These are phyloP conservation scores for Orthonyx spaldingii DNA, from an alignment of 2,113 vertebrate genomes.

Conservation along the genomic window DNA sequence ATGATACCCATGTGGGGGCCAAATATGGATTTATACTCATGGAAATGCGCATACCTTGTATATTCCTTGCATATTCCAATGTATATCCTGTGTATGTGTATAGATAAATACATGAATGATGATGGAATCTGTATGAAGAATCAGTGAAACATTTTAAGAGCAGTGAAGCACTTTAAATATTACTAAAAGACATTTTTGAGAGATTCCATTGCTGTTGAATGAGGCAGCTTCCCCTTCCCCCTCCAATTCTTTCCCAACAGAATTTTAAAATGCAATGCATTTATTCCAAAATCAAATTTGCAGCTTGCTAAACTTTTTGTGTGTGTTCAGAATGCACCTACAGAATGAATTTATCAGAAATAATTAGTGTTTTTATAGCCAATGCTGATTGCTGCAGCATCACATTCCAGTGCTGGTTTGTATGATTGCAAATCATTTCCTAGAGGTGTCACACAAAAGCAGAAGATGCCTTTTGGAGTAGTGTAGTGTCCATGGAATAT, in stretches of 20 bases:
- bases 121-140: neutral
- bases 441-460: conserved; percentile 36
- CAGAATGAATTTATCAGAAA: conserved; percentile 41
- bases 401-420: neutral
- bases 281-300: neutral
- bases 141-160: neutral
- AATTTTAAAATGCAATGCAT: neutral
- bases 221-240: neutral
- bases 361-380: conserved; percentile 54
- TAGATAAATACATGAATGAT: neutral
- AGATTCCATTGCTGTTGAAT: neutral
- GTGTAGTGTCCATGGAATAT: neutral
- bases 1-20: fast-evolving
- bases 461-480: conserved; percentile 21
- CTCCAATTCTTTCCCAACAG: neutral
- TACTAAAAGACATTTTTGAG: neutral
- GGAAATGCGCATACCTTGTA: neutral
- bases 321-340: neutral
- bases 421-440: conserved; percentile 52
- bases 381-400: conserved; percentile 3
- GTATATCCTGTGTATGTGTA: neutral
- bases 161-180: neutral
- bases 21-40: neutral
- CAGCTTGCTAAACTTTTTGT: neutral
- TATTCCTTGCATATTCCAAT: neutral